Evolutionary conservation across 2,797 vertebrate genomes (phyloP), one percentile per base, ranked within the genome.

Genomic region (Phrynocephalus vlangalii): DNA sequence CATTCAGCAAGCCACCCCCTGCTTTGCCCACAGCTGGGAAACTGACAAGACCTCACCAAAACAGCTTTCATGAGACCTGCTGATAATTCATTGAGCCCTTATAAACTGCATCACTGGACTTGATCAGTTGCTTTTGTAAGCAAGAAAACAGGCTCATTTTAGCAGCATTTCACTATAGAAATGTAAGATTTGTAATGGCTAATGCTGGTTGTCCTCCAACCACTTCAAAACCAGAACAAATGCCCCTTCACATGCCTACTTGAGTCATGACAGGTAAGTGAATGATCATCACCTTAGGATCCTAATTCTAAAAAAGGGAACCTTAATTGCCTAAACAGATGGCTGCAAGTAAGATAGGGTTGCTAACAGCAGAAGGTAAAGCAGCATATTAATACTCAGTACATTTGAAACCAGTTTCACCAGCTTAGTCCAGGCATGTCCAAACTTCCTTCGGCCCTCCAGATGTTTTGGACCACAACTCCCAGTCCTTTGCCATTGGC

Each of bases 251-350:
- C 18, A 83, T 79, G 38, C 38, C 15, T 44, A n/a, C n/a, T 44
- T 30, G 52, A 75, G 30, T 24, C 75, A 48, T 75, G 81, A 67
- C 82, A 86, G 16, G 33, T 66, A 66, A 86, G 73, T 70, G 67
- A 88, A 77, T 71, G 63, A 66, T 52, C 13, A 73, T 82, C 13
- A 28, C 16, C 75, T 73, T 24, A 68, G 60, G 71, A 75, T 52
- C 56, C 20, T 80, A 33, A 81, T 80, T 80, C 56, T 84, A 44
- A 44, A 63, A 11, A 75, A 24, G 24, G 22, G 30, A 75, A n/a
- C 6, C 71, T n/a, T 84, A 44, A 75, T 85, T 33, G 7, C 24
- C 70, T 79, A 83, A 83, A 71, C 66, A 83, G 75, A 50, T 83
- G 67, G 50, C n/a, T 44, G 67, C 28, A 71, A 48, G 66, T 1